These are phyloP conservation scores for Chymomyza fuscimana DNA, from an alignment of 2,888 invertebrate species.

Conservation along the genomic window DNA sequence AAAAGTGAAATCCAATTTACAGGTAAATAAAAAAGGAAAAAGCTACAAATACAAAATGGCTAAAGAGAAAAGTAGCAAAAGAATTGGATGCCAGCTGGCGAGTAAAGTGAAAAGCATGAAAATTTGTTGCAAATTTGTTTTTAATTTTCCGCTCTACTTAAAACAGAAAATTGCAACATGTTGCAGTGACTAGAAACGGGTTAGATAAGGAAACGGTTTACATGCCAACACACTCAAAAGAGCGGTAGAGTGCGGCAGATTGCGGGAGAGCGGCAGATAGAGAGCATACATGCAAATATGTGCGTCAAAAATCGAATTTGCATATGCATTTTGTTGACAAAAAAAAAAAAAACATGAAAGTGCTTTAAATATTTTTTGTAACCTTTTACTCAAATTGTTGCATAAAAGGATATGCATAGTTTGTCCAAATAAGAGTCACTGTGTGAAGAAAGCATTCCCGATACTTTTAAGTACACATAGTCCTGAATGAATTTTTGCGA, in stretches of 20 bases:
- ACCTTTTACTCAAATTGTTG: too few relatives aligned
- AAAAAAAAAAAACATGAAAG: not conserved
- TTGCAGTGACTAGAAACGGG: conserved; percentile 33
- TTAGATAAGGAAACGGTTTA: conserved; percentile 44
- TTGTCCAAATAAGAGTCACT: too few relatives aligned
- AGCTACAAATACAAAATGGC: not conserved
- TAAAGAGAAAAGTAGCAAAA: conserved; percentile 9
- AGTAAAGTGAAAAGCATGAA: conserved; percentile 28
- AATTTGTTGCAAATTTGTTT: conserved; percentile 66
- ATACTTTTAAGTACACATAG: too few relatives aligned
- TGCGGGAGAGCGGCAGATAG: not conserved
- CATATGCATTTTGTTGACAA: conserved; percentile 56
- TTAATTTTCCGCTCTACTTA: conserved; percentile 74
- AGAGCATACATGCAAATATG: conserved; percentile 49
- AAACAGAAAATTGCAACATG: conserved; percentile 61
- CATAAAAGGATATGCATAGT: not conserved
- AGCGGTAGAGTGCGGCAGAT: not conserved
- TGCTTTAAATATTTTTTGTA: too few relatives aligned
- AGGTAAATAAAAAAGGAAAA: conserved; percentile 23
- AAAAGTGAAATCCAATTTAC: conserved; percentile 21
- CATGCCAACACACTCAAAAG: not conserved
- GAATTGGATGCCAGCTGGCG: conserved; percentile 18
- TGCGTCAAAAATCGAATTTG: conserved; percentile 61
- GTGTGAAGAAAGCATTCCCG: too few relatives aligned
- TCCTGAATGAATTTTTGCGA: too few relatives aligned